Conservation (phyloP, 1,140 invertebrate species). For the Bombus breviceps region DNA sequence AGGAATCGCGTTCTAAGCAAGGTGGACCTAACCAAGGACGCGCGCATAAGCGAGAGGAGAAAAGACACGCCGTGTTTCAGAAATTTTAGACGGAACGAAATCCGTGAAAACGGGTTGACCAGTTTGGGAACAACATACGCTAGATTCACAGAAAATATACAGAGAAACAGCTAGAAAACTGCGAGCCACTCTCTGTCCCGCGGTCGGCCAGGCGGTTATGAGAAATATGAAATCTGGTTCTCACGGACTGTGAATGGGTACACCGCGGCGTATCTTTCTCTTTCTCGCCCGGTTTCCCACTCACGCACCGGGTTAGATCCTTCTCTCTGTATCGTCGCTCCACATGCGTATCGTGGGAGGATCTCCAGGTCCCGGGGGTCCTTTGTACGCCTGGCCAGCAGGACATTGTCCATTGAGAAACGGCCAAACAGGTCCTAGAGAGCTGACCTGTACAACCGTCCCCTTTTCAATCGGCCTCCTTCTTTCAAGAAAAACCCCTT, state of each 20-base stretch:
- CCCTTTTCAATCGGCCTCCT: slow-evolving; percentile 66
- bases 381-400: slow-evolving; percentile 73
- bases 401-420: slow-evolving; percentile 82
- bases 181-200: slow-evolving; percentile 52
- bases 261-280: slow-evolving; percentile 24
- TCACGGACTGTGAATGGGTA: slow-evolving; percentile 81
- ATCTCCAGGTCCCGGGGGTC: slow-evolving; percentile 73
- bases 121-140: slow-evolving; percentile 47
- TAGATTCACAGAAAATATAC: not conserved
- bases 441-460: slow-evolving; percentile 78
- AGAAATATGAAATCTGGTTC: slow-evolving; percentile 83
- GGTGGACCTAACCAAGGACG: slow-evolving; percentile 14
- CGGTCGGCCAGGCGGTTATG: slow-evolving; percentile 75
- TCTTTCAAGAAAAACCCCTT: slow-evolving; percentile 77
- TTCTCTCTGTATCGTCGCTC: slow-evolving; percentile 67
- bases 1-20: not conserved
- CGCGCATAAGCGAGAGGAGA: not conserved
- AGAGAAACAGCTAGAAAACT: slow-evolving; percentile 59
- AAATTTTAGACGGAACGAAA: not conserved
- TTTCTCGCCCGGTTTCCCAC: slow-evolving; percentile 38
- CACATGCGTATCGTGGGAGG: slow-evolving; percentile 83
- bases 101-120: slow-evolving; percentile 73
- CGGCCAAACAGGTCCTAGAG: slow-evolving; percentile 78
- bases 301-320: slow-evolving; percentile 45
- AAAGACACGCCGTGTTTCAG: not conserved